Evolutionary conservation across 2,888 invertebrate species (phyloP).

Genomic region (Pyrochroa serraticornis): DNA sequence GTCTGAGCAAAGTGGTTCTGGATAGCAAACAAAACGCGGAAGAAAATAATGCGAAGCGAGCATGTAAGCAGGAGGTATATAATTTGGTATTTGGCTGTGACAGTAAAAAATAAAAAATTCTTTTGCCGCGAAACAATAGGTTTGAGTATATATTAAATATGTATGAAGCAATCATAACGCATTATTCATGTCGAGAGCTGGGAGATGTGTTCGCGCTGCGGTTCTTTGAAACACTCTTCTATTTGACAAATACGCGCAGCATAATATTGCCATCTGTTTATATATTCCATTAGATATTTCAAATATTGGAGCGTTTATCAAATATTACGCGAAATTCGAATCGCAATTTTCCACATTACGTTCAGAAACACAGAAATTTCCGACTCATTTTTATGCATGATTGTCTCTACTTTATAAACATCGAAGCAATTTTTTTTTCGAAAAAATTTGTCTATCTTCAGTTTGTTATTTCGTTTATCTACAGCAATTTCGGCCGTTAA

Average conservation of each 20-base stretch:
- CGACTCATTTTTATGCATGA: conserved; percentile 22
- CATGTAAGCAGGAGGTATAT: not conserved
- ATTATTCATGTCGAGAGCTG: conserved; percentile 47
- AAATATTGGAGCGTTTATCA: conserved; percentile 34
- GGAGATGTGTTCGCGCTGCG: conserved; percentile 27
- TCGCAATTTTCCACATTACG: conserved; percentile 25
- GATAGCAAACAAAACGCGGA: conserved; percentile 6
- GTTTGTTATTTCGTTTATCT: too few relatives aligned
- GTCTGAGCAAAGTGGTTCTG: too few relatives aligned
- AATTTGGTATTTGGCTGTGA: conserved; percentile 23
- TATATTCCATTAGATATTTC: conserved; percentile 49
- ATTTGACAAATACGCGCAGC: conserved; percentile 49
- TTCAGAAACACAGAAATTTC: not conserved
- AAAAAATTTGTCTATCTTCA: not conserved
- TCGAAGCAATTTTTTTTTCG: conserved; percentile 5
- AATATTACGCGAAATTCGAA: conserved; percentile 30
- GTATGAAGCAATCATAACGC: conserved; percentile 52
- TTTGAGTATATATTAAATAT: conserved; percentile 48
- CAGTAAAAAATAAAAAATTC: conserved; percentile 30
- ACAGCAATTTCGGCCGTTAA: not conserved
- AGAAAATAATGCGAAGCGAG: conserved; percentile 7
- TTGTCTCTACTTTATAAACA: conserved; percentile 20
- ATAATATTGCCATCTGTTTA: conserved; percentile 49
- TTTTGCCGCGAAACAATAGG: conserved; percentile 38
- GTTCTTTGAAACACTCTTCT: conserved; percentile 42